These are phyloP conservation scores for Rhizomys pruinosus DNA, from an alignment of 2,113 vertebrate genomes.

Conservation along the genomic window DNA sequence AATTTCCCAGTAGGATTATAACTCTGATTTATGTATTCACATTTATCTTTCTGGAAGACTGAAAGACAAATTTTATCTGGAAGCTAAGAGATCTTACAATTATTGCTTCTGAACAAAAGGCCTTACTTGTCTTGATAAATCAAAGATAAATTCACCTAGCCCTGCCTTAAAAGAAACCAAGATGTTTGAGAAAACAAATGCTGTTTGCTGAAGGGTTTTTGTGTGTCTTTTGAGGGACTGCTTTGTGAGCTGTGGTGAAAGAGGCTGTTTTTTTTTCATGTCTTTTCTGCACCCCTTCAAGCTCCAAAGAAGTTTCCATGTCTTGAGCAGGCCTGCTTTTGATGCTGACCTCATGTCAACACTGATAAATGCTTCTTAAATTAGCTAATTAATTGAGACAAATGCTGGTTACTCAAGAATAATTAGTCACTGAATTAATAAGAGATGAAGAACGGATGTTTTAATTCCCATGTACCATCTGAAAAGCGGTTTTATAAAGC, in stretches of 20 bases:
- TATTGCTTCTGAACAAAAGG: neutral
- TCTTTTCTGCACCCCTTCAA: neutral
- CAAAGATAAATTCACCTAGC: neutral
- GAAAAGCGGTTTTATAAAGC: neutral
- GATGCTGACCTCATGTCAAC: neutral
- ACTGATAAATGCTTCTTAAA: slow-evolving; percentile 12
- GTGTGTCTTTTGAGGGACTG: neutral
- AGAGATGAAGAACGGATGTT: neutral
- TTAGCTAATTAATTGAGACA: slow-evolving; percentile 9
- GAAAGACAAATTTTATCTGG: neutral
- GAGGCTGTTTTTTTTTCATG: neutral
- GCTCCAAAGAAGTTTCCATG: neutral
- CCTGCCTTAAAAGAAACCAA: neutral
- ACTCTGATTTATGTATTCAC: neutral
- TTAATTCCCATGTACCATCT: slow-evolving; percentile 23
- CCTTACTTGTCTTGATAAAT: neutral
- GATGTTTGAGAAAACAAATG: neutral
- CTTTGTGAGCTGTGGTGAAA: neutral
- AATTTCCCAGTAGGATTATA: neutral
- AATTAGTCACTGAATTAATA: slow-evolving; percentile 16
- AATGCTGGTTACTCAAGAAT: neutral
- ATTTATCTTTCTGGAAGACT: neutral
- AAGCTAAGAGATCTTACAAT: neutral
- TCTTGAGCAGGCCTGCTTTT: neutral
- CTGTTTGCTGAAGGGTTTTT: neutral